Percentiles rank a stretch among this genome's conserved stretches.
These are phyloP conservation scores for Phasianus colchicus DNA, from an alignment of 2,113 vertebrate genomes.

Conservation along the genomic window DNA sequence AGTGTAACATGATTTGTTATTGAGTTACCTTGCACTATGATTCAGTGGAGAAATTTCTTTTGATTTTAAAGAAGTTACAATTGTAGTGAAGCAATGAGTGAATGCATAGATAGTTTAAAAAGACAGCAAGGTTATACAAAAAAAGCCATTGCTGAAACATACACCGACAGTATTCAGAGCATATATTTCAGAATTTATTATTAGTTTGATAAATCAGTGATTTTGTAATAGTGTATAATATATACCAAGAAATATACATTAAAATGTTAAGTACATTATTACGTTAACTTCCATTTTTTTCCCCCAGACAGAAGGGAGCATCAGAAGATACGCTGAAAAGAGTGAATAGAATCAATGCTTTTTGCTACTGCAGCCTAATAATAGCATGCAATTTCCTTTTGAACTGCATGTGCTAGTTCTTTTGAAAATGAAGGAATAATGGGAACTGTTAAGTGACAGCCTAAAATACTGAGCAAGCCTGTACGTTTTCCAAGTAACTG, in stretches of 20 bases:
- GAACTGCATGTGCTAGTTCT: conserved; percentile 5
- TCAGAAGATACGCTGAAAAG: background rate
- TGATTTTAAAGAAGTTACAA: background rate
- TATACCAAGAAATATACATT: background rate
- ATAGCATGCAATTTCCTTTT: conserved; percentile 46
- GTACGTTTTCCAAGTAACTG: background rate
- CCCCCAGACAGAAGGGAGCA: background rate
- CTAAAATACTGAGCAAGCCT: conserved; percentile 3
- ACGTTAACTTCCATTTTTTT: background rate
- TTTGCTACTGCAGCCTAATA: conserved; percentile 43
- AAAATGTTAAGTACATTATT: background rate
- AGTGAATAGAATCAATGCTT: conserved; percentile 44
- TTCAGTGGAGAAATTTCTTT: background rate
- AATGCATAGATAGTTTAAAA: background rate
- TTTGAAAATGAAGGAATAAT: conserved; percentile 43
- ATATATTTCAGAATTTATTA: background rate
- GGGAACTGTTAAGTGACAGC: conserved; percentile 1
- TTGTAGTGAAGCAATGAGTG: background rate
- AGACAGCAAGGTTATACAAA: background rate
- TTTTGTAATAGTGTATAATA: background rate
- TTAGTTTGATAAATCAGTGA: background rate
- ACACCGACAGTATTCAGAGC: background rate
- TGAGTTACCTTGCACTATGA: background rate
- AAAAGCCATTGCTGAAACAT: background rate
- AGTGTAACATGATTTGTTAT: background rate